These are phyloP conservation scores for Homarus gammarus DNA, from an alignment of 2,888 invertebrate genomes.

Conservation along the genomic window DNA sequence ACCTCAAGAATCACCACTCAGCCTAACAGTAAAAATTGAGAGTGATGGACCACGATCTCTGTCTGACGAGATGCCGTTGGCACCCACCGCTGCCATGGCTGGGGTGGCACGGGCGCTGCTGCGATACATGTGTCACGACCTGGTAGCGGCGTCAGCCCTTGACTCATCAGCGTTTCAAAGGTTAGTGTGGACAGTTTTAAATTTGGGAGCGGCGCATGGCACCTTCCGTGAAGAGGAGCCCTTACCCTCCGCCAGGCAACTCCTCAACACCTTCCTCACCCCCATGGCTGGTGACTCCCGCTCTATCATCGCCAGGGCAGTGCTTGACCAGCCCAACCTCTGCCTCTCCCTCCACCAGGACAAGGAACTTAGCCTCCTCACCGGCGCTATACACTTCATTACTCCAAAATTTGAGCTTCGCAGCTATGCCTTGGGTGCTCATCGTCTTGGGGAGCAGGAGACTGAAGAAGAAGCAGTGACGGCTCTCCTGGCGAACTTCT, in stretches of 20 bases:
- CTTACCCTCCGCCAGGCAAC: conserved; percentile 65
- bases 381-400: conserved; percentile 73
- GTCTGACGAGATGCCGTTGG: conserved; percentile 46
- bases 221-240: conserved; percentile 64
- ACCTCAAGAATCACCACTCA: conserved; percentile 62
- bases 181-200: conserved; percentile 72
- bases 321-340: conserved; percentile 71
- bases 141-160: conserved; percentile 59
- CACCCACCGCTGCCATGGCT: conserved; percentile 67
- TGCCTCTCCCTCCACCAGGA: conserved; percentile 71
- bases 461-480: conserved; percentile 69
- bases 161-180: conserved; percentile 70
- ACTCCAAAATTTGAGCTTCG: conserved; percentile 72
- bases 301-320: conserved; percentile 57
- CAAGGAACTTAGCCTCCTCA: conserved; percentile 57
- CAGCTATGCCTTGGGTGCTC: conserved; percentile 71
- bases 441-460: conserved; percentile 61
- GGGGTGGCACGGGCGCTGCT: conserved; percentile 73
- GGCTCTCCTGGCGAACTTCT: conserved; percentile 61
- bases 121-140: conserved; percentile 75
- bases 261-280: conserved; percentile 67
- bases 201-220: conserved; percentile 73
- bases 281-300: conserved; percentile 70
- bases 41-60: conserved; percentile 26
- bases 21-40: conserved; percentile 41